Evolutionary conservation across 2,797 vertebrate genomes (phyloP), one percentile per base, ranked within the genome.

Genomic region (Chelon labrosus): DNA sequence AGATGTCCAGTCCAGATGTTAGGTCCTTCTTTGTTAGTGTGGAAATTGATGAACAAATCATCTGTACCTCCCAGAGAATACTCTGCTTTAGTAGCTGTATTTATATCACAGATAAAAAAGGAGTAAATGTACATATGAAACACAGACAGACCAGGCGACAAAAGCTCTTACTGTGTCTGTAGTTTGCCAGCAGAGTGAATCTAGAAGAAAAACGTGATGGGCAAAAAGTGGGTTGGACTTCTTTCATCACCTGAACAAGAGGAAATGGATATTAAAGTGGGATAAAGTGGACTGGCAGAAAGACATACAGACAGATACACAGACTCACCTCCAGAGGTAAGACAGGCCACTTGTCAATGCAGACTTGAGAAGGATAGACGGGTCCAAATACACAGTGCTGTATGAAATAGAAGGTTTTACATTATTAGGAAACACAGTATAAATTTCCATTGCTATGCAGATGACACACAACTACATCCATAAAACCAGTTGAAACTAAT

Each of bases 131-230:
- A 31, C 10, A 11, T 39, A 4, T 9, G 44, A 68, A 1, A 19
- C 35, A 44, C 0, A 17, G 46, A 63, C 10, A 58, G 27, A 20
- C 27, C 12, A 41, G 39, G 2, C 13, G 39, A 41, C 39, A 12
- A 1, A 62, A 16, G 8, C 12, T 50, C 70, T 85, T 74, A 85
- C 84, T 76, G 69, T 64, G 70, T 58, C 56, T 73, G 65, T 38
- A 67, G 61, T 83, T 11, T 0, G 58, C 52, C 73, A 83, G 44
- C 58, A 83, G 60, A 67, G 74, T 67, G 50, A 80, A 68, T 76
- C 38, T 74, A 14, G 84, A 70, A 22, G 75, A 73, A 46, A 78
- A 54, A 0, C 1, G 41, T 22, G 74, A 68, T 1, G 80, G 65
- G 5, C 80, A 65, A 56, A 74, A n/a, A 0, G 74, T 42, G 0